phyloP scores from a whole-genome alignment of 2,113 vertebrate species.

The Indri indri region DNA sequence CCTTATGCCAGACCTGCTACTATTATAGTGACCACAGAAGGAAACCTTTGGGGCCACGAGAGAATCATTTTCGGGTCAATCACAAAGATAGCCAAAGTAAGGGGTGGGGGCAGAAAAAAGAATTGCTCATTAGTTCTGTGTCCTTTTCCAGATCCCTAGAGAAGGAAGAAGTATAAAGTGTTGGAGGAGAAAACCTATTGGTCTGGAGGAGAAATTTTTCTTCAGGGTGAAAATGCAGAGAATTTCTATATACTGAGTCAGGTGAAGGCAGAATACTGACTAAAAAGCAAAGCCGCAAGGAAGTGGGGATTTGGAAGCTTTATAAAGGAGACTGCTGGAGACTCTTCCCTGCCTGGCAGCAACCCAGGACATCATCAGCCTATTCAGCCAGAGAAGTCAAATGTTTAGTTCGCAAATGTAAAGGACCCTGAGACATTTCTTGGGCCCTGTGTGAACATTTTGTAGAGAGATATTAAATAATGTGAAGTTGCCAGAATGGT shows the following conservation, averaged over 20 bases:
- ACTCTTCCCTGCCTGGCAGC: neutral
- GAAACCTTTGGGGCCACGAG: neutral
- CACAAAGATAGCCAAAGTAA: neutral
- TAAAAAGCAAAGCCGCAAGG: neutral
- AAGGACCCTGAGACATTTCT: neutral
- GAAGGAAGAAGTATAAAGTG: neutral
- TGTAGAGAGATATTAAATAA: neutral
- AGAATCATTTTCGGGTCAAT: neutral
- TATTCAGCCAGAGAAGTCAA: neutral
- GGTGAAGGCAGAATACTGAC: neutral
- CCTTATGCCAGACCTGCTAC: neutral
- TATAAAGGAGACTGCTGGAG: neutral
- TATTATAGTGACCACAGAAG: neutral
- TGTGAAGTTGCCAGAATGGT: neutral
- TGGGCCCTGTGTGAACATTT: neutral
- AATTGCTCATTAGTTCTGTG: neutral
- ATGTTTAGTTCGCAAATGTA: neutral
- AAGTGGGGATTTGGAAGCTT: neutral
- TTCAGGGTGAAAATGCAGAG: conserved; percentile 42
- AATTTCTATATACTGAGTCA: conserved; percentile 16
- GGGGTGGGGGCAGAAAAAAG: neutral
- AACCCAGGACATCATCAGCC: neutral
- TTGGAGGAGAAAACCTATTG: neutral
- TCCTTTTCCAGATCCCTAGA: neutral
- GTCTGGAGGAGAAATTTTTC: conserved; percentile 52